Evolutionary conservation across 2,113 vertebrate genomes (phyloP), one percentile per base, ranked within the genome.

Genomic region (Lepus americanus): DNA sequence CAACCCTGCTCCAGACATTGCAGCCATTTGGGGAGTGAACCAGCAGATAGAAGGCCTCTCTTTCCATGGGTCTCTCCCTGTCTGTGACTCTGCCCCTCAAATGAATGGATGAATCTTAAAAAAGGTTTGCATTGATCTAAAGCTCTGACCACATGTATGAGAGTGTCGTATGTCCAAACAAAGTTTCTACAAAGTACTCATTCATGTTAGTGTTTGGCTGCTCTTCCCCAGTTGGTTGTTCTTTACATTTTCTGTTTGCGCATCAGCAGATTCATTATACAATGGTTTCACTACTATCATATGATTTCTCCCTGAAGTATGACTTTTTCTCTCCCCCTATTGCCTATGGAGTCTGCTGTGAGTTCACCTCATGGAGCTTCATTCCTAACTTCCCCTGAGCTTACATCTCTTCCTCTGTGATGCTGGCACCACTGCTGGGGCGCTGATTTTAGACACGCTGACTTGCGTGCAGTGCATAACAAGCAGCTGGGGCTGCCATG

Each of bases 141-240:
- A 95, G 72, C 61, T 74, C 84, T 9, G 36, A 70, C 66, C 44
- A 63, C 33, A 39, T 55, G 77, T 69, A 78, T 1, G 1, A 88
- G 94, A 97, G 59, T 33, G 59, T 31, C 36, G 29, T 53, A 76
- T 73, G 27, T 82, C 90, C 67, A 61, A 72, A 17, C 39, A 74
- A 87, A 33, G 55, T 74, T 66, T 39, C 69, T 74, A 69, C 29
- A 69, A 86, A 94, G 76, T 27, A 44, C 2, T 31, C 53, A 17
- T 14, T 77, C 78, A 51, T 6, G 59, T 84, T 51, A 51, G 29
- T 6, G 6, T 1, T 39, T 33, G 63, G 44, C 6, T 78, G 72
- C 23, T 66, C 79, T 77, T 49, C 55, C 76, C 81, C 69, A 80
- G 25, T 49, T 31, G 63, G 12, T 29, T 25, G 20, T 73, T 64